Evolutionary conservation across 2,797 vertebrate species (phyloP).

Genomic region (Morelia viridis): DNA sequence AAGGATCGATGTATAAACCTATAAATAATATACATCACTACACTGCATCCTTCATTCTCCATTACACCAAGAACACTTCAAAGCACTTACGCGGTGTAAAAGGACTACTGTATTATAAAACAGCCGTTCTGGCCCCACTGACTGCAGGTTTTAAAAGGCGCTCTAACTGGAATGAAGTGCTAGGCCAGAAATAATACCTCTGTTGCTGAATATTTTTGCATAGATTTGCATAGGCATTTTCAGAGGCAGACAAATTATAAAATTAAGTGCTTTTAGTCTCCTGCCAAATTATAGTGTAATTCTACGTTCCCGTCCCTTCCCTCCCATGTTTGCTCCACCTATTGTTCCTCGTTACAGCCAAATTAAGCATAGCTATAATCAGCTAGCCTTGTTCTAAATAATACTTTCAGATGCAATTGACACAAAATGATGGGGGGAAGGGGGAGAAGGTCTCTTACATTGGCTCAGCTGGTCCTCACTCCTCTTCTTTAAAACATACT

Average conservation of each 20-base stretch:
- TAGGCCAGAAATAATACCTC: constrained; percentile 15
- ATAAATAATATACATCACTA: constrained; percentile 42
- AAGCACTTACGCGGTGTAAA: constrained; percentile 33
- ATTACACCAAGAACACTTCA: constrained; percentile 37
- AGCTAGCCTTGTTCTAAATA: constrained; percentile 5
- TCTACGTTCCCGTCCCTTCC: neutral
- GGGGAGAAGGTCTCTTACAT: neutral
- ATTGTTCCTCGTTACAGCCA: neutral
- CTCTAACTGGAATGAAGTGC: neutral
- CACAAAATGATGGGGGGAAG: neutral
- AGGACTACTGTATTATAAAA: constrained; percentile 15
- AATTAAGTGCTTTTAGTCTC: neutral
- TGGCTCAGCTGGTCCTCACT: neutral
- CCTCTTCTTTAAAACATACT: neutral
- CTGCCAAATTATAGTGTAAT: neutral
- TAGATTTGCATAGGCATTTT: constrained; percentile 9
- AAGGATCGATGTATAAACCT: constrained; percentile 29
- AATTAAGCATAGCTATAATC: neutral
- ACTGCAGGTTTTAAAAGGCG: constrained; percentile 14
- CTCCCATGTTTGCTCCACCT: neutral
- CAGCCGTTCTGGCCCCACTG: neutral
- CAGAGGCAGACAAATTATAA: neutral
- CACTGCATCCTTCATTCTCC: constrained; percentile 30
- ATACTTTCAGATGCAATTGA: neutral
- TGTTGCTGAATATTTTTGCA: constrained; percentile 15